Percentiles rank a stretch among this genome's conserved stretches.
phyloP scores from a whole-genome alignment of 2,797 vertebrate species.

The Micromesistius poutassou region DNA sequence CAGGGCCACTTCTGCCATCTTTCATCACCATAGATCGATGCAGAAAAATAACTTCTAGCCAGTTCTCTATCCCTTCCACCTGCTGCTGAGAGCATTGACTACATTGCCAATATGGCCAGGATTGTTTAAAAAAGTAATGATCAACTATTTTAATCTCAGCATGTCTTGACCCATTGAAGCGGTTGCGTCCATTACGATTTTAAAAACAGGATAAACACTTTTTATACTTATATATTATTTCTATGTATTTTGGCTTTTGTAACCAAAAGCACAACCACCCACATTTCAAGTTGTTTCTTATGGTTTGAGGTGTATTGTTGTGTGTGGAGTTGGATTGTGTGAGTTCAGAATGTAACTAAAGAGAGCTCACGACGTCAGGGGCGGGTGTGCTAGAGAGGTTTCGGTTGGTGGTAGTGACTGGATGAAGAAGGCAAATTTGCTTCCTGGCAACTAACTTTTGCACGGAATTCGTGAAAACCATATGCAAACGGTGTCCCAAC shows the following conservation, averaged over 20 bases:
- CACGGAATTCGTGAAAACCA: background rate
- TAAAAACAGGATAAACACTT: background rate
- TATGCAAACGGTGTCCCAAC: background rate
- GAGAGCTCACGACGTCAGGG: background rate
- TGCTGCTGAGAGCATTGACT: background rate
- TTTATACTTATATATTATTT: too few species aligned
- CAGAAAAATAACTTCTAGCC: background rate
- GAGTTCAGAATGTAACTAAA: background rate
- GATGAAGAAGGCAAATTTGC: background rate
- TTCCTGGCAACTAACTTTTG: background rate
- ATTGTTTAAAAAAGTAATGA: too few species aligned
- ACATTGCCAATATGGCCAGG: background rate
- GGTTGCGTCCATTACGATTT: background rate
- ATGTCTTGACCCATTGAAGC: too few species aligned
- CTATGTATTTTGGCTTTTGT: too few species aligned
- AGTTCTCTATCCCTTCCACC: background rate
- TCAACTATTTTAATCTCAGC: too few species aligned
- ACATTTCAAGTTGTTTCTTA: background rate
- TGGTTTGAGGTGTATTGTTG: background rate
- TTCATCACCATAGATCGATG: too few species aligned
- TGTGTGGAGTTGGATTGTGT: background rate
- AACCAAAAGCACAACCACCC: background rate
- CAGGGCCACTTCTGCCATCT: too few species aligned
- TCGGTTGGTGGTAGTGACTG: background rate
- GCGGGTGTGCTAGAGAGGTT: background rate